A percentile compares a stretch with the other conserved stretches of the same genome.
phyloP scores from a whole-genome alignment of 1,140 invertebrate genomes.

The Meloidogyne hapla region DNA sequence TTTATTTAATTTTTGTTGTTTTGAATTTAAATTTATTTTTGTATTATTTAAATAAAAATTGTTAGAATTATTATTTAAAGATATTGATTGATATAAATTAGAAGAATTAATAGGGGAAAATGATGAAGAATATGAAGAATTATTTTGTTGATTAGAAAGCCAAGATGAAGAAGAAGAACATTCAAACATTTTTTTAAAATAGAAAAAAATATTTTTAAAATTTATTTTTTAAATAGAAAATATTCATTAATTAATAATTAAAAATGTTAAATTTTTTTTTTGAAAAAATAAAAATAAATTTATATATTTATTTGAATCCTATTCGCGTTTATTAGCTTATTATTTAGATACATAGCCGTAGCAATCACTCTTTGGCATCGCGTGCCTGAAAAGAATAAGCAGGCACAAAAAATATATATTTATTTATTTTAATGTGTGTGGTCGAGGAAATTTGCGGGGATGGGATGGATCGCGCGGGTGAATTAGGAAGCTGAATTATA shows the following conservation, averaged over 20 bases:
- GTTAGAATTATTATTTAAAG: neutral
- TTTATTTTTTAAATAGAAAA: too few relatives aligned
- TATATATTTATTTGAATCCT: too few relatives aligned
- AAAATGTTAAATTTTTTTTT: neutral
- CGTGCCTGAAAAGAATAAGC: conserved; percentile 5
- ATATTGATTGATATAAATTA: neutral
- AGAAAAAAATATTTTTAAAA: too few relatives aligned
- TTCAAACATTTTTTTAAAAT: neutral
- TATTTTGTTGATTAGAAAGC: neutral
- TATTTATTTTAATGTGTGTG: neutral
- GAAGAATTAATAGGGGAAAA: conserved; percentile 8
- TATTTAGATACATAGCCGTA: too few relatives aligned
- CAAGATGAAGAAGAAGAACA: conserved; percentile 5
- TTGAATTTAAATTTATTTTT: too few relatives aligned
- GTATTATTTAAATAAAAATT: neutral
- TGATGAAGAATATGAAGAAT: neutral
- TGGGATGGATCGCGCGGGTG: conserved; percentile 3
- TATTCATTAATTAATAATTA: neutral
- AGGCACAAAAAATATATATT: conserved; percentile 8
- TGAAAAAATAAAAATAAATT: too few relatives aligned
- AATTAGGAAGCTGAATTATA: conserved; percentile 12
- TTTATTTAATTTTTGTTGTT: too few relatives aligned
- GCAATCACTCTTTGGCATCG: neutral
- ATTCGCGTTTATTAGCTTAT: too few relatives aligned
- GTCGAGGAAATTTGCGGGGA: neutral